Evolutionary conservation across 2,888 invertebrate genomes (phyloP).

Genomic region (Palloptera scutellata): DNA sequence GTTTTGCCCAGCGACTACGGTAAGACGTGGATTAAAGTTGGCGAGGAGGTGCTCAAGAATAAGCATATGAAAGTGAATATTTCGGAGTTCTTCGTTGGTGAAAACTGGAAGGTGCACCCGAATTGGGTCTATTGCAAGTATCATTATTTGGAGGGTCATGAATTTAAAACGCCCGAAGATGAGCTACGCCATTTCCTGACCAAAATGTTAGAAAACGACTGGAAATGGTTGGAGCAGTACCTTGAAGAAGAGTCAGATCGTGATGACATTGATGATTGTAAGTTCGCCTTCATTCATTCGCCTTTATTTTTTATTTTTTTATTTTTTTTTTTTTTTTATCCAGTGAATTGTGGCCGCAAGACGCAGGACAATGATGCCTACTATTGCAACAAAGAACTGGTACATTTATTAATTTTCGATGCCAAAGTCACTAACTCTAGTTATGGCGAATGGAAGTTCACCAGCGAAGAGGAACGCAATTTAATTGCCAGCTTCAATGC

Average conservation of each 20-base stretch:
- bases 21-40: constrained; percentile 70
- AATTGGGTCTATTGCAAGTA: constrained; percentile 91
- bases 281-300: constrained; percentile 18
- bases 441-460: constrained; percentile 68
- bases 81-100: constrained; percentile 76
- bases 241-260: constrained; percentile 55
- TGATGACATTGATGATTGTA: constrained; percentile 55
- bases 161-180: constrained; percentile 76
- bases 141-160: constrained; percentile 81
- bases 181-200: constrained; percentile 80
- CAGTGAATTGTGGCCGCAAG: constrained; percentile 73
- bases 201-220: constrained; percentile 69
- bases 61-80: constrained; percentile 75
- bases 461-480: constrained; percentile 66
- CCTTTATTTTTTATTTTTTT: not conserved
- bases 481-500: constrained; percentile 76
- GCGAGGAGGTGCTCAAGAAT: constrained; percentile 77
- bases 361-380: constrained; percentile 75
- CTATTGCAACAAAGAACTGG: constrained; percentile 84
- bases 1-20: constrained; percentile 83
- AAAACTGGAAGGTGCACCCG: constrained; percentile 82
- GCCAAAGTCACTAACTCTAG: constrained; percentile 76
- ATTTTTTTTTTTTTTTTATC: not conserved
- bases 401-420: constrained; percentile 86
- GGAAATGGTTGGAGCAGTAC: constrained; percentile 74